These are phyloP conservation scores for Lepidocyrtoides sp. DNA, from an alignment of 2,888 invertebrate species.

Conservation along the genomic window DNA sequence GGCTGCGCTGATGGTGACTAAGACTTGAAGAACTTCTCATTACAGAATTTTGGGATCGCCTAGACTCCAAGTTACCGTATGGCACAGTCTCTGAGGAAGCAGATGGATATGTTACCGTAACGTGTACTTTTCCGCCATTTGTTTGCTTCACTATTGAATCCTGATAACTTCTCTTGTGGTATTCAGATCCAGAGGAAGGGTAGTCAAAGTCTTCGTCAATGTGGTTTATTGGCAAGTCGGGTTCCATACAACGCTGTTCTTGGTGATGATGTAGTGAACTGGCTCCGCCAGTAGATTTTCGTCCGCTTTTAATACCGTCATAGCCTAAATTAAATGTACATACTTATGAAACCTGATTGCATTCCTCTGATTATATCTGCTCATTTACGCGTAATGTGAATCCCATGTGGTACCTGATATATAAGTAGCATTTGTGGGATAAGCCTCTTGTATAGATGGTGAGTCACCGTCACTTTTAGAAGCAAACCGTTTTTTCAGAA, in stretches of 20 bases:
- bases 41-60: not conserved
- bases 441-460: constrained; percentile 73
- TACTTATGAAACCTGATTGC: not conserved
- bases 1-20: constrained; percentile 4
- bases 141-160: constrained; percentile 71
- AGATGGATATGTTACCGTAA: constrained; percentile 67
- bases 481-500: constrained; percentile 70
- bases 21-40: not conserved
- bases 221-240: constrained; percentile 32
- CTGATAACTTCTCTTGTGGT: constrained; percentile 62
- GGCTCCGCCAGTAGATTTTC: constrained; percentile 1
- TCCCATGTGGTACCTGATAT: constrained; percentile 17
- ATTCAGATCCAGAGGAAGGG: constrained; percentile 71
- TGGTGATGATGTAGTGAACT: not conserved
- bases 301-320: constrained; percentile 54
- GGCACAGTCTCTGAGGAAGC: not conserved
- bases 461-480: constrained; percentile 74
- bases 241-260: constrained; percentile 12
- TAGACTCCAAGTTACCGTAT: not conserved
- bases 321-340: constrained; percentile 37
- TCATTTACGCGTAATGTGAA: too few relatives aligned
- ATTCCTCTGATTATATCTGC: too few relatives aligned
- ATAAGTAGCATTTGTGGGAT: constrained; percentile 53
- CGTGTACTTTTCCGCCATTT: constrained; percentile 64
- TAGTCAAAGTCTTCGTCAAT: constrained; percentile 62